Evolutionary conservation across 2,797 vertebrate species (phyloP), one percentile per base, ranked within the genome.

Genomic region (Cephalopachus bancanus): DNA sequence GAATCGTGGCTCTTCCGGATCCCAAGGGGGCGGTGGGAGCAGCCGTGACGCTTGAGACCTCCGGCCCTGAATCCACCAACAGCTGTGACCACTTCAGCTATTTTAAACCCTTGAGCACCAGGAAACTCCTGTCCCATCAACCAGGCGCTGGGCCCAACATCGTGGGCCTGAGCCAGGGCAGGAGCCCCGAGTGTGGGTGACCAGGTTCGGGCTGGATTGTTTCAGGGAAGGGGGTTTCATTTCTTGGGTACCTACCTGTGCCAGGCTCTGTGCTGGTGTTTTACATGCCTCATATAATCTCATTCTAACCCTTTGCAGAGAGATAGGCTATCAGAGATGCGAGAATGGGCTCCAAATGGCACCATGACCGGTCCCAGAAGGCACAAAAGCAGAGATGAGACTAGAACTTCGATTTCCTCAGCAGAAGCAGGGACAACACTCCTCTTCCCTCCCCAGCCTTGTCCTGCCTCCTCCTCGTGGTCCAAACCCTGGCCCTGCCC

Each of bases 31-130:
- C 0, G 0, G 53, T 22, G 20, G 44, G 71, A 37, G 88, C 71
- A 20, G 91, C 51, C 22, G 1, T 4, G 64, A 44, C 65, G 94
- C 16, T 0, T 30, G 90, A 94, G 93, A 98, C 97, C 97, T 98
- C 97, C 97, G 97, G 97, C 94, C 97, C 94, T 53, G 89, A 97
- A 98, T 97, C 97, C 96, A 33, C 93, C 78, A 60, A 94, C 97
- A 98, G 97, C 97, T 98, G 97, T 96, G 93, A 71, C 89, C 97
- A 96, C 97, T 97, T 93, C 87, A 96, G 95, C 87, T 98, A 97
- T 97, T 97, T 98, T 97, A 98, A 97, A 96, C 90, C 93, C 74
- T 74, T 74, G 79, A 60, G 55, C 88, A 78, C 86, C 79, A 7
- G 51, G 75, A 96, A 87, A 57, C 83, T 64, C 65, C 86, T 19